These are phyloP conservation scores for Ephialtes manifestator DNA, from an alignment of 2,888 invertebrate species.

Conservation along the genomic window DNA sequence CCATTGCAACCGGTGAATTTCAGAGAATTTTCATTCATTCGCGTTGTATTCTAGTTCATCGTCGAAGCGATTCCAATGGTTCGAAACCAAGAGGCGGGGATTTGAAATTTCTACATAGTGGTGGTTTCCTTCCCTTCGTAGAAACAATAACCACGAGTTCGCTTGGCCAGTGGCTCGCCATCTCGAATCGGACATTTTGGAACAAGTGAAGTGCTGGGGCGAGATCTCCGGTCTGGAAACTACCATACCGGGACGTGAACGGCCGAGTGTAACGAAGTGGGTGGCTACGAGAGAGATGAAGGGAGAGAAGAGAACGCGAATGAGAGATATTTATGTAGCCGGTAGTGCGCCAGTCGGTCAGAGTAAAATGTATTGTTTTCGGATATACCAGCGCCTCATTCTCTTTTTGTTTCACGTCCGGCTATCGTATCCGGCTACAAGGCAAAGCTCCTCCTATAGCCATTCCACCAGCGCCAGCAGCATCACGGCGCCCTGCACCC, in stretches of 20 bases:
- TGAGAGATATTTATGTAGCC: conserved; percentile 62
- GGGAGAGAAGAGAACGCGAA: conserved; percentile 24
- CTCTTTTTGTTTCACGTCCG: conserved; percentile 76
- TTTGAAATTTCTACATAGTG: conserved; percentile 42
- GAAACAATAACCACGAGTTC: conserved; percentile 60
- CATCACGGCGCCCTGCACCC: conserved; percentile 54
- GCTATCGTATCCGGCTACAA: conserved; percentile 67
- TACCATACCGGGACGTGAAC: conserved; percentile 26
- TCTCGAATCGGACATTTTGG: conserved; percentile 60
- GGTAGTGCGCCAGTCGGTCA: conserved; percentile 67
- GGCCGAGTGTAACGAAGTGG: conserved; percentile 53
- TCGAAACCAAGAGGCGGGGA: neutral
- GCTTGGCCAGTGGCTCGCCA: conserved; percentile 59
- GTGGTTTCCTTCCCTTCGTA: conserved; percentile 34
- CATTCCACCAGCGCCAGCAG: conserved; percentile 57
- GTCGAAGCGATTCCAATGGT: conserved; percentile 6
- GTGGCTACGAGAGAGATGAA: conserved; percentile 61
- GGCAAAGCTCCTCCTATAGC: conserved; percentile 56
- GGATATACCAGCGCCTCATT: conserved; percentile 78
- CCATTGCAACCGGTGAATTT: neutral
- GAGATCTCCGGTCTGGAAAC: conserved; percentile 40
- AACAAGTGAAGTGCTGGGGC: conserved; percentile 40
- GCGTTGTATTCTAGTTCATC: neutral
- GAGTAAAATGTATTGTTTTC: conserved; percentile 81
- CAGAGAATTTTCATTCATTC: neutral